Evolutionary conservation across 2,797 vertebrate species (phyloP).

Genomic region (Lophius americanus): DNA sequence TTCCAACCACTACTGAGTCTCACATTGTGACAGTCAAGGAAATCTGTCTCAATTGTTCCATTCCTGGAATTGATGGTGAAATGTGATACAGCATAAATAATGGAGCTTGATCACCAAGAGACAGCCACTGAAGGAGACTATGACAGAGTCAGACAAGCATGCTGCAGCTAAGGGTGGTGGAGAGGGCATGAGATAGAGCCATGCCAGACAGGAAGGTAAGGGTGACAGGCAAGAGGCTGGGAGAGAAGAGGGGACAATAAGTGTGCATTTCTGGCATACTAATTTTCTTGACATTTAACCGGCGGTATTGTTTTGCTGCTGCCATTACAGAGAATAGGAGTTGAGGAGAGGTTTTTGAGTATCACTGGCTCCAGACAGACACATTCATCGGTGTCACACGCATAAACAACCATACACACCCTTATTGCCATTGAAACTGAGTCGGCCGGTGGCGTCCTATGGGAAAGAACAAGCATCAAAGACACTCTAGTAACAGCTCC

Average conservation of each 20-base stretch:
- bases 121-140: slow-evolving; percentile 67
- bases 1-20: slow-evolving; percentile 81
- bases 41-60: slow-evolving; percentile 82
- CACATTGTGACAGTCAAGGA: slow-evolving; percentile 80
- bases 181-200: slow-evolving; percentile 32
- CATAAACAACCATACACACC: slow-evolving; percentile 38
- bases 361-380: slow-evolving; percentile 42
- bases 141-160: slow-evolving; percentile 72
- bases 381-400: slow-evolving; percentile 25
- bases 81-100: slow-evolving; percentile 82
- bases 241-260: slow-evolving; percentile 32
- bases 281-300: slow-evolving; percentile 71
- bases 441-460: slow-evolving; percentile 45
- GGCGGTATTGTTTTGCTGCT: slow-evolving; percentile 51
- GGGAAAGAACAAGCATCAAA: slow-evolving; percentile 69
- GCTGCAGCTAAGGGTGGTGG: slow-evolving; percentile 50
- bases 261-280: slow-evolving; percentile 50
- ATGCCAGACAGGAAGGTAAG: slow-evolving; percentile 37
- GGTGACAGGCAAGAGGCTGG: slow-evolving; percentile 43
- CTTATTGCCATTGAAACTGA: slow-evolving; percentile 36
- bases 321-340: slow-evolving; percentile 28
- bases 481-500: slow-evolving; percentile 71
- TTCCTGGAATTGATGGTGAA: slow-evolving; percentile 79
- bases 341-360: slow-evolving; percentile 38
- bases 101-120: slow-evolving; percentile 71